A percentile compares a stretch with the other conserved stretches of the same genome.
Evolutionary conservation across 2,113 vertebrate genomes (phyloP).

Genomic region (Onychorhynchus coronatus): DNA sequence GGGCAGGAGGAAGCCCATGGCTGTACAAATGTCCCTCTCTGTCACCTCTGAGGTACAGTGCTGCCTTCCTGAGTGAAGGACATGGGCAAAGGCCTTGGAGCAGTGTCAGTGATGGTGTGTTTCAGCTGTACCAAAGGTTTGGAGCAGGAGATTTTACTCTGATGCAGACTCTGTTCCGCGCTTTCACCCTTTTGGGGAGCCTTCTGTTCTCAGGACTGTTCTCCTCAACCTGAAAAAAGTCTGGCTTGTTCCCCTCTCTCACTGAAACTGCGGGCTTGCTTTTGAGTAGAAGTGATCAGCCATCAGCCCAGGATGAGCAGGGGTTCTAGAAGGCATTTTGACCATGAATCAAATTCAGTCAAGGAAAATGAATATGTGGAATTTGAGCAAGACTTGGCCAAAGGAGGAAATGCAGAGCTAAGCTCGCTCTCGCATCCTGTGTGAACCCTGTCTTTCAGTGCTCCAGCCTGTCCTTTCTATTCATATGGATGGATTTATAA

Average conservation of each 20-base stretch:
- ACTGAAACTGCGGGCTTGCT: rapidly evolving
- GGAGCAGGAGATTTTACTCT: neutral
- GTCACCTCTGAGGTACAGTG: neutral
- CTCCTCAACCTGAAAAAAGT: neutral
- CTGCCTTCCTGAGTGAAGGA: neutral
- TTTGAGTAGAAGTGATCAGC: neutral
- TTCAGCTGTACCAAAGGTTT: neutral
- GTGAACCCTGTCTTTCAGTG: rapidly evolving
- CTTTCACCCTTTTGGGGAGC: neutral
- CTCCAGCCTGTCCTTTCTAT: neutral
- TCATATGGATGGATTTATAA: neutral
- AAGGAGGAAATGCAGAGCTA: neutral
- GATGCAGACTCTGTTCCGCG: neutral
- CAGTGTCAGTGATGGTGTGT: rapidly evolving
- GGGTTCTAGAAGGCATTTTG: neutral
- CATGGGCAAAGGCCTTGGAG: rapidly evolving
- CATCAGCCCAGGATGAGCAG: neutral
- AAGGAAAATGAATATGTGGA: neutral
- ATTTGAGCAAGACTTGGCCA: neutral
- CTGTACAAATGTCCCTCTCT: neutral
- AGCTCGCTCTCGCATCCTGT: neutral
- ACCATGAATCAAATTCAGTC: neutral
- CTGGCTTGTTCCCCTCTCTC: neutral
- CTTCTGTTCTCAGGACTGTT: neutral
- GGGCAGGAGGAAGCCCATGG: no score